Evolutionary conservation across 2,797 vertebrate genomes (phyloP).

Genomic region (Argyrosomus regius): DNA sequence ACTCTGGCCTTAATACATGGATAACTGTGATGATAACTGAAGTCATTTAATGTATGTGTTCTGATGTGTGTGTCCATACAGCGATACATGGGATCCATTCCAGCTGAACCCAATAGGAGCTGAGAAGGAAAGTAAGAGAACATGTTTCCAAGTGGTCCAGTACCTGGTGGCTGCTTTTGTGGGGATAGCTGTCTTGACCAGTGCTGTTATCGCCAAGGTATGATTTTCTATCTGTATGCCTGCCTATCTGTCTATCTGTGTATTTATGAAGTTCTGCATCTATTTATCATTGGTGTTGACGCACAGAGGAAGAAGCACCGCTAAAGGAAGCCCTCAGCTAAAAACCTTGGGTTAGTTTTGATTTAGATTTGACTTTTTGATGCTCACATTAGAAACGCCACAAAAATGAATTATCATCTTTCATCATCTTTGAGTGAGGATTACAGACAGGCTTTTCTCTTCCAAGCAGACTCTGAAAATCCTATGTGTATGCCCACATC

Average conservation of each 20-base stretch:
- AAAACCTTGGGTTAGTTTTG: neutral
- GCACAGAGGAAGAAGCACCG: neutral
- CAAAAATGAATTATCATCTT: neutral
- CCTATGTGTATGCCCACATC: neutral
- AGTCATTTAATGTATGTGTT: neutral
- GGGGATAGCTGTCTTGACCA: constrained; percentile 80
- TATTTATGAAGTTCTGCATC: neutral
- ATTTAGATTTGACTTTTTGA: neutral
- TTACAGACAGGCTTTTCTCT: neutral
- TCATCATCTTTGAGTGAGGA: neutral
- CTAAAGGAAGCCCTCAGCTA: neutral
- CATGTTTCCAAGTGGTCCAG: constrained; percentile 80
- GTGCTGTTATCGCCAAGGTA: constrained; percentile 85
- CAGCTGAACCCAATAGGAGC: constrained; percentile 84
- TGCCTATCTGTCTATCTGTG: neutral
- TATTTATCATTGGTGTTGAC: neutral
- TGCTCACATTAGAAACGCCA: neutral
- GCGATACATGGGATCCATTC: constrained; percentile 89
- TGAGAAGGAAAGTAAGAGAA: constrained; percentile 83
- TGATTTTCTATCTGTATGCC: neutral
- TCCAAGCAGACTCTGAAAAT: constrained; percentile 1
- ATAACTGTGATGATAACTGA: neutral
- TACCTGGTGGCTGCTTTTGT: constrained; percentile 82
- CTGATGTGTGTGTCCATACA: constrained; percentile 53
- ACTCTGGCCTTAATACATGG: neutral